Base-by-base conservation (phyloP, 2,113 vertebrate species). In the Sinocyclocheilus anophthalmus region DNA sequence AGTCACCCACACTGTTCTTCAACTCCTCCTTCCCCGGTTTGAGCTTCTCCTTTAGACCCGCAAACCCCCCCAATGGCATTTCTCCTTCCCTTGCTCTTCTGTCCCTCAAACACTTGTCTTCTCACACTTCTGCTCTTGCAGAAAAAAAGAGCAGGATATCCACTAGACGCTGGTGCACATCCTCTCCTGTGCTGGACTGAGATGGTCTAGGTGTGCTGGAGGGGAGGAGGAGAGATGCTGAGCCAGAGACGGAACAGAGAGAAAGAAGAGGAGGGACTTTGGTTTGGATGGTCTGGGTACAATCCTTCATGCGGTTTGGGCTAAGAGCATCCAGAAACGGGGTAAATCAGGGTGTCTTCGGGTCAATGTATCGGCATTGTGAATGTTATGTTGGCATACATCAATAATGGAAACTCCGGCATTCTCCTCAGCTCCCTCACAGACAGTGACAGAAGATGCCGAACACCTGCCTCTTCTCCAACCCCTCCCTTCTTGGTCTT, bases 61-160 rank as follows among this genome's bases (percentile, higher is more conserved):
- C 7, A n/a, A 99, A 93, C 26, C 94, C 95, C 93, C 96, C 93
- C 87, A 98, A 96, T 89, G 97, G 96, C 98, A 99, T 99, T 91
- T 90, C 76, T 90, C 94, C 87, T 85, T 83, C 50, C 61, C 55
- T 90, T 77, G 80, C 75, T 14, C 59, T 42, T 57, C 86, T 85
- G 76, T 45, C 82, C 69, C 81, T 59, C 79, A 77, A 30, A 83
- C 76, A 59, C 84, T 87, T 89, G 65, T 85, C 88, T 81, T 42
- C 84, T 91, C 86, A 84, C 88, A 59, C 42, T n/a, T 76, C 73
- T 33, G 73, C 84, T 53, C 61, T 69, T 55, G 90, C 79, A 84
- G 83, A 88, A 80, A 76, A 85, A 45, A 18, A 5, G 45, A 39
- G 76, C 82, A 76, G 81, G 69, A 37, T 81, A 88, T 92, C 90